Evolutionary conservation across 2,888 invertebrate species (phyloP).

Genomic region (Caenorhabditis imperialis): DNA sequence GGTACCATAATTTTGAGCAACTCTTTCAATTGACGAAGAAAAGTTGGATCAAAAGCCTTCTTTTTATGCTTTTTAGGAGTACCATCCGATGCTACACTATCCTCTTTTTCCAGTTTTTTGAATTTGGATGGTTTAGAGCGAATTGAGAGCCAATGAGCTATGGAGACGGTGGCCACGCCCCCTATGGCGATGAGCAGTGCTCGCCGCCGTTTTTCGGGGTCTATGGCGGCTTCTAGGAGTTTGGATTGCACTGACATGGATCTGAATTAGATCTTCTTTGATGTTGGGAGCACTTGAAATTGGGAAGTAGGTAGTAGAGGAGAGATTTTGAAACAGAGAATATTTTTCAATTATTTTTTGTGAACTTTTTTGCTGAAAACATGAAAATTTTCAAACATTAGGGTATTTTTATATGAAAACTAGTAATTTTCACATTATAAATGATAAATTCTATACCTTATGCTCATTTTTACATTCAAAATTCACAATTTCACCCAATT

Average conservation of each 20-base stretch:
- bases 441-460: too few relatives aligned
- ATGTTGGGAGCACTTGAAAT: not conserved
- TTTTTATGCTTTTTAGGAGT: constrained; percentile 34
- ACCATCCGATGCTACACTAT: constrained; percentile 40
- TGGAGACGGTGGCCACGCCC: constrained; percentile 13
- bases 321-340: too few relatives aligned
- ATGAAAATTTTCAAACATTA: too few relatives aligned
- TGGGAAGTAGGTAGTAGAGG: too few relatives aligned
- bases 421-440: too few relatives aligned
- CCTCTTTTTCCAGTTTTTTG: constrained; percentile 31
- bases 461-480: too few relatives aligned
- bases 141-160: constrained; percentile 21
- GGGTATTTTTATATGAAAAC: too few relatives aligned
- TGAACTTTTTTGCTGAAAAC: too few relatives aligned
- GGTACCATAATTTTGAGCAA: constrained; percentile 75
- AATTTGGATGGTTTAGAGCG: not conserved
- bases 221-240: constrained; percentile 61
- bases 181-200: constrained; percentile 24
- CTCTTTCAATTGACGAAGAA: constrained; percentile 60
- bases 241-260: constrained; percentile 67
- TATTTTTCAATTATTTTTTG: too few relatives aligned
- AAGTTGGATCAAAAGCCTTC: constrained; percentile 63
- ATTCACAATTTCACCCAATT: too few relatives aligned
- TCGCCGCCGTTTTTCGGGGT: constrained; percentile 59
- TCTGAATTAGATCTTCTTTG: not conserved